Evolutionary conservation across 92 coral and sea anemone species (phyloP).

Genomic region (Parazoanthus atlanticus): DNA sequence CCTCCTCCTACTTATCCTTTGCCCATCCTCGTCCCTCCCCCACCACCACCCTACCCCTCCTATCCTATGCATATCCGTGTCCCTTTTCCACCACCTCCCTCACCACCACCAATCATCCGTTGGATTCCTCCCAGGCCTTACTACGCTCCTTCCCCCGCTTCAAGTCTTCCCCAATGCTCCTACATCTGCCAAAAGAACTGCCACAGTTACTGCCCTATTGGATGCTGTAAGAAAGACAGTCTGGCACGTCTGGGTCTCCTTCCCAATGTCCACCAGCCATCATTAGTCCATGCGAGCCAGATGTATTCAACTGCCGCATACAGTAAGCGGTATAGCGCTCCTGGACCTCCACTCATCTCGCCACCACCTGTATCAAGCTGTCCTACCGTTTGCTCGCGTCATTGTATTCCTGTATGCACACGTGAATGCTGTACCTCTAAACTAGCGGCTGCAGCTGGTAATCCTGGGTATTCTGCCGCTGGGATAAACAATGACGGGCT

Average conservation of each 20-base stretch:
- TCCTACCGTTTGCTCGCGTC: constrained; percentile 73
- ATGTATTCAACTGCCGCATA: constrained; percentile 61
- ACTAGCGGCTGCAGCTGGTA: not conserved
- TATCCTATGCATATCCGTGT: constrained; percentile 39
- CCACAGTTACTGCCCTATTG: constrained; percentile 74
- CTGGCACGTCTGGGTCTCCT: constrained; percentile 60
- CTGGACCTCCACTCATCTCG: constrained; percentile 52
- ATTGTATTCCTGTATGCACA: constrained; percentile 79
- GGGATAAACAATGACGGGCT: not conserved
- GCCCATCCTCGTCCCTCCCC: constrained; percentile 48
- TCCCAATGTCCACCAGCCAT: constrained; percentile 15
- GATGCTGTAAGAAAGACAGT: constrained; percentile 68
- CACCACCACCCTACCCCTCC: constrained; percentile 13
- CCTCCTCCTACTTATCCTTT: constrained; percentile 50
- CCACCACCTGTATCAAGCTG: constrained; percentile 52
- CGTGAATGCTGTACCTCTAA: constrained; percentile 74
- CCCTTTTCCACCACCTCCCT: constrained; percentile 34
- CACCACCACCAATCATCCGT: constrained; percentile 1
- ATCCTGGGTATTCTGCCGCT: not conserved
- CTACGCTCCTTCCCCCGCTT: constrained; percentile 37
- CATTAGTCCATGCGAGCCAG: constrained; percentile 9
- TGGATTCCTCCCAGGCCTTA: constrained; percentile 36
- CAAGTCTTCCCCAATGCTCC: constrained; percentile 62
- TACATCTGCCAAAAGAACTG: constrained; percentile 63
- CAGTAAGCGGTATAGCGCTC: constrained; percentile 10